These are phyloP conservation scores for Acanthococcus lagerstroemiae DNA, from an alignment of 2,888 invertebrate genomes.

Conservation along the genomic window DNA sequence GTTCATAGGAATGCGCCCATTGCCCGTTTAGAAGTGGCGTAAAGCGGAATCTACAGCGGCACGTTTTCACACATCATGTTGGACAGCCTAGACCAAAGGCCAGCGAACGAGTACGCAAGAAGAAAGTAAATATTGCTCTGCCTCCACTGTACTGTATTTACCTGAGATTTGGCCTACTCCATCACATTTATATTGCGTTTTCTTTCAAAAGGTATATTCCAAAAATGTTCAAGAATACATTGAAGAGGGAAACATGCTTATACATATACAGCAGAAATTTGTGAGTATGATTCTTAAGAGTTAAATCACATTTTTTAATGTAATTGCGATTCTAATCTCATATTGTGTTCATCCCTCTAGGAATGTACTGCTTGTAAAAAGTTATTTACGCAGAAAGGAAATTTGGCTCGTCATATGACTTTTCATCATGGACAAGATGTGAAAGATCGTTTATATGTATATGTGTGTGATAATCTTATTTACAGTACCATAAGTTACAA, in stretches of 20 bases:
- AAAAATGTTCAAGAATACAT: no score
- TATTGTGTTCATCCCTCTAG: not conserved
- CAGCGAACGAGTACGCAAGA: no score
- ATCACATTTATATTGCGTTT: no score
- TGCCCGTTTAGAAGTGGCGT: not conserved
- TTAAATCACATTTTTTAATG: no score
- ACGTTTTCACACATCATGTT: not conserved
- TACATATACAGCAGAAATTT: not conserved
- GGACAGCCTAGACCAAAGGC: not conserved
- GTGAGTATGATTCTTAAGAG: no score
- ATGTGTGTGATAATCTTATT: not conserved
- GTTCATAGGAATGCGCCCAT: not conserved
- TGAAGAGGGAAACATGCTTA: no score
- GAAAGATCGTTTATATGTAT: not conserved
- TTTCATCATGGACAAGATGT: not conserved
- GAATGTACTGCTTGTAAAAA: not conserved
- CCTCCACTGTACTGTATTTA: not conserved
- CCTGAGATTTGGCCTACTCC: not conserved
- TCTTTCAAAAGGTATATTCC: no score
- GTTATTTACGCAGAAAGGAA: not conserved
- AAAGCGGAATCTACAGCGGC: not conserved
- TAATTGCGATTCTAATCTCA: not conserved
- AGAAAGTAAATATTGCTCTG: not conserved
- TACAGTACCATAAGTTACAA: not conserved
- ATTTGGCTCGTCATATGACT: not conserved